Evolutionary conservation across 92 coral and sea anemone genomes (phyloP).

Genomic region (Virgularia gustaviana): DNA sequence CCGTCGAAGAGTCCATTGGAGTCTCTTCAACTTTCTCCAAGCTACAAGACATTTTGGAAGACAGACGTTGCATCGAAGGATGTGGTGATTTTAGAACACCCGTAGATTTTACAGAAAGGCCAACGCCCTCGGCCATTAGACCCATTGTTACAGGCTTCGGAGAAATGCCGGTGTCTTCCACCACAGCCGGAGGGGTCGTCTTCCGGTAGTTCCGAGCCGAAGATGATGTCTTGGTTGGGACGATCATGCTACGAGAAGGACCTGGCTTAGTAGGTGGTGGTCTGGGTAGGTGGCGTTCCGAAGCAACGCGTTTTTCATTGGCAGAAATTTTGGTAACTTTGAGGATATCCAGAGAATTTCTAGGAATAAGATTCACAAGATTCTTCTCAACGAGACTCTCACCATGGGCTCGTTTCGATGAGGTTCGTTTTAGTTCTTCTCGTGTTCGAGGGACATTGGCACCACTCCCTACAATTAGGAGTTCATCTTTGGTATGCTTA

Average conservation of each 20-base stretch:
- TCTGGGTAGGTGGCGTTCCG: no score
- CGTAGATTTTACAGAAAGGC: background rate
- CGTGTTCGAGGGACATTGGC: no score
- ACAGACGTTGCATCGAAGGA: conserved; percentile 11
- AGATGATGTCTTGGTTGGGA: no score
- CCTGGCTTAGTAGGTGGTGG: background rate
- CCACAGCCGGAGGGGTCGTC: no score
- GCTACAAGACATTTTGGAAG: conserved; percentile 8
- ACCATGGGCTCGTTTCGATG: background rate
- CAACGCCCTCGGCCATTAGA: background rate
- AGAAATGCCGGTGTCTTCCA: no score
- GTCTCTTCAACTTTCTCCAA: conserved; percentile 20
- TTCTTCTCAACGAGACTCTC: conserved; percentile 10
- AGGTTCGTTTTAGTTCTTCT: background rate
- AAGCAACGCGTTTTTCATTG: background rate
- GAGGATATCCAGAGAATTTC: conserved; percentile 14
- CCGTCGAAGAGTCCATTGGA: no score
- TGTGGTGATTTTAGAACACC: background rate
- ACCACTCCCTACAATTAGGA: background rate
- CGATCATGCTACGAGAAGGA: background rate
- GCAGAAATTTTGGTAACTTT: conserved; percentile 15
- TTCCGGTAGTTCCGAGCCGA: conserved; percentile 1
- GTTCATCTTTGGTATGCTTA: background rate
- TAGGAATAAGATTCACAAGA: conserved; percentile 6
- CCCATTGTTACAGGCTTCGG: no score